Base-by-base conservation (phyloP, 92 coral and sea anemone species). In the Bergia puertoricense region DNA sequence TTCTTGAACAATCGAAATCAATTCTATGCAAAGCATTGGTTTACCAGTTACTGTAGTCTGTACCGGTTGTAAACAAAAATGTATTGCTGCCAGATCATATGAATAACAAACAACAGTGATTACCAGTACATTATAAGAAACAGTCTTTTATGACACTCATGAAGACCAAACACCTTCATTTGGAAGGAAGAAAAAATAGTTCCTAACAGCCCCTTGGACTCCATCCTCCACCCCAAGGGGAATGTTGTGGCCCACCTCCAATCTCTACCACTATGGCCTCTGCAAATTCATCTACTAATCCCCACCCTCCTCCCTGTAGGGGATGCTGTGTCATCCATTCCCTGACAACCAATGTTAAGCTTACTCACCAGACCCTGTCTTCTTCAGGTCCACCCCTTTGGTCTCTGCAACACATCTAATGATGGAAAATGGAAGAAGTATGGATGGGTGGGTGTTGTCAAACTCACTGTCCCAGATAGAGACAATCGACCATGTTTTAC, bases 401-500 rank as follows among this genome's bases (percentile, higher is more conserved):
- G 98, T 11, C 77, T 97, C 81, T 97, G 99, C 86, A 97, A 97
- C 54, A 95, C 98, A 23, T 95, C 99, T 45, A 96, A 94, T 89
- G 97, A 93, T 59, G 90, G 92, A 23, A 96, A 93, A 62, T 89
- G 94, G 67, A 95, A 94, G 79, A 96, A 97, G 66, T 94, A 95
- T 90, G 99, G 98, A 22, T 97, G 99, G 99, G 99, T 97, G 56
- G 99, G 98, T 1, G 93, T 97, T 51, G 99, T 97, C 83, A 97
- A 91, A 82, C 93, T 97, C 10, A 85, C 89, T 0, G 88, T 95
- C 6, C 99, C 99, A 67, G 96, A 90, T 62, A 84, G 76, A 36
- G 75, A 88, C 37, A 93, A 91, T 62, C 75, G 83, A 74, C 98
- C 98, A 43, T 95, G 98, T 81, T 93, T 95, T 78, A 90, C 98